A percentile compares a stretch with the other conserved stretches of the same genome.
phyloP scores from a whole-genome alignment of 2,888 invertebrate genomes.

The Chironomus tentans region DNA sequence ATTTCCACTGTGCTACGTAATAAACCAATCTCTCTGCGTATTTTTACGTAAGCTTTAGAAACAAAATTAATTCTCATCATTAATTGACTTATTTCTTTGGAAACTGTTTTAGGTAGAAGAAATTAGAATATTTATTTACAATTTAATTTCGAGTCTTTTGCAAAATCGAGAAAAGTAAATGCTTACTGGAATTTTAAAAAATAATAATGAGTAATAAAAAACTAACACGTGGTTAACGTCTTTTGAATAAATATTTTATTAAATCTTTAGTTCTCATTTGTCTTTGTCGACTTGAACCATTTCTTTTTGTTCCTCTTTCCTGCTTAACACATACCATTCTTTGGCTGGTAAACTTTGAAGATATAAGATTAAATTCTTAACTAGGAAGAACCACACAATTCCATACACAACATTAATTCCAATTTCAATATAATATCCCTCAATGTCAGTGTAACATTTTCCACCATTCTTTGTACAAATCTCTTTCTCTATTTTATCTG shows the following conservation, averaged over 20 bases:
- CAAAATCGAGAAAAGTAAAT: too few species aligned
- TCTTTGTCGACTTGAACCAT: neutral
- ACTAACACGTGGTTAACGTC: neutral
- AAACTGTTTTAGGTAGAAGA: too few species aligned
- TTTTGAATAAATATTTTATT: neutral
- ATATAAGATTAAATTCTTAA: conserved; percentile 56
- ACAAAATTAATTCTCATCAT: too few species aligned
- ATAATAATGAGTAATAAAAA: too few species aligned
- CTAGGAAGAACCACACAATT: conserved; percentile 72
- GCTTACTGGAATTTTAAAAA: too few species aligned
- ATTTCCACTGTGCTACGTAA: too few species aligned
- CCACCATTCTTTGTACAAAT: conserved; percentile 58
- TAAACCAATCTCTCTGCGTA: too few species aligned
- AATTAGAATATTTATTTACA: too few species aligned
- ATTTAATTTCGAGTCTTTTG: too few species aligned
- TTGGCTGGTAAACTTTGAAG: conserved; percentile 60
- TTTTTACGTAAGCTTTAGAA: too few species aligned
- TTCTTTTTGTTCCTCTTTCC: neutral
- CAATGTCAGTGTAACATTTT: conserved; percentile 55
- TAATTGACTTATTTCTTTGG: too few species aligned
- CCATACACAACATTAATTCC: conserved; percentile 68
- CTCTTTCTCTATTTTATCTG: conserved; percentile 52
- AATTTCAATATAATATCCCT: conserved; percentile 86
- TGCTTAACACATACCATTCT: conserved; percentile 55
- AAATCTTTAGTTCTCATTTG: neutral